Percentiles rank a stretch among this genome's conserved stretches.
These are phyloP conservation scores for Heliconius aoede DNA, from an alignment of 2,888 invertebrate species.

Conservation along the genomic window DNA sequence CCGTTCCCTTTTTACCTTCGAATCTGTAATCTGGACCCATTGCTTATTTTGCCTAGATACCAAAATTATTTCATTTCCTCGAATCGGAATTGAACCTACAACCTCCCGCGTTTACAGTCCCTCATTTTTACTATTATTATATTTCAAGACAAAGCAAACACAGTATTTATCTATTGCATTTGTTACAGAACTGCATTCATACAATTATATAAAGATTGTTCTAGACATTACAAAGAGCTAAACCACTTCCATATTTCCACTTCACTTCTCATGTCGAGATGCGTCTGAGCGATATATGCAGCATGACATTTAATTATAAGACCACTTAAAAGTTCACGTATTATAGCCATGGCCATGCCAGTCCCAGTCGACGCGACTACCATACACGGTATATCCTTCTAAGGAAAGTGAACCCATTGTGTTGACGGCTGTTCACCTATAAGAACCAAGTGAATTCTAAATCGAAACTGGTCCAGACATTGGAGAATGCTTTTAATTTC, in stretches of 20 bases:
- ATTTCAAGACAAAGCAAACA: background rate
- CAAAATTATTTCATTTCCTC: too few species aligned
- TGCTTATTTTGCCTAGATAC: too few species aligned
- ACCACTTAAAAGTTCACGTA: conserved; percentile 42
- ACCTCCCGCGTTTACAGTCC: too few species aligned
- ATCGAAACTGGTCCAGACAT: conserved; percentile 48
- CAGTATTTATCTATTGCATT: background rate
- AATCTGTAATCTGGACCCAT: too few species aligned
- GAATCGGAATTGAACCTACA: too few species aligned
- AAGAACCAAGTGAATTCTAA: conserved; percentile 66
- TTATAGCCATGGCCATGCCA: conserved; percentile 38
- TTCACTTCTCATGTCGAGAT: conserved; percentile 18
- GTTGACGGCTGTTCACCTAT: conserved; percentile 70
- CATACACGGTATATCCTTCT: conserved; percentile 63
- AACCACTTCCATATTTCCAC: conserved; percentile 13
- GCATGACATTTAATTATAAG: conserved; percentile 46
- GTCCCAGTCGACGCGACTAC: conserved; percentile 49
- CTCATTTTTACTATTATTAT: background rate
- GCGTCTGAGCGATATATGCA: conserved; percentile 37
- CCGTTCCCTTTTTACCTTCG: too few species aligned
- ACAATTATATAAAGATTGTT: too few species aligned
- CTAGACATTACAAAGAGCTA: background rate
- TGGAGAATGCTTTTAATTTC: conserved; percentile 54
- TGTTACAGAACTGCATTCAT: background rate
- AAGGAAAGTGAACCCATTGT: conserved; percentile 80